These are phyloP conservation scores for Gnathochromis pfefferi DNA, from an alignment of 2,113 vertebrate species.

Conservation along the genomic window DNA sequence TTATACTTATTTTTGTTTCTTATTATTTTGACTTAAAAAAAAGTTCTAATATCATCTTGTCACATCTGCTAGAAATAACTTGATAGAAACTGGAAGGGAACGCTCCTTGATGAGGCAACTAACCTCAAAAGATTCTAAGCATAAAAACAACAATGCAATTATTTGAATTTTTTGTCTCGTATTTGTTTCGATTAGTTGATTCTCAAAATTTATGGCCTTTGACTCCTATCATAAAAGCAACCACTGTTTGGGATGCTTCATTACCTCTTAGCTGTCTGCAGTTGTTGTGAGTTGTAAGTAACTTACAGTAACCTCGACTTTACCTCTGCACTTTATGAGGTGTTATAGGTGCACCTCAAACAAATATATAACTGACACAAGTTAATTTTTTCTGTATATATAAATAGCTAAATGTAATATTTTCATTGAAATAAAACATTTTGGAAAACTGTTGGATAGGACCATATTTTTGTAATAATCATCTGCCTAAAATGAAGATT, in stretches of 20 bases:
- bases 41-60: neutral
- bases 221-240: neutral
- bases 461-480: neutral
- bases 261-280: neutral
- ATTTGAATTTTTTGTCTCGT: neutral
- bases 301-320: neutral
- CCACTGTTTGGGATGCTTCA: neutral
- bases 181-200: neutral
- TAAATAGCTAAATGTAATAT: neutral
- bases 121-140: neutral
- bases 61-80: neutral
- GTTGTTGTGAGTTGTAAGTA: neutral
- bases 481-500: neutral
- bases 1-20: neutral
- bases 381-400: neutral
- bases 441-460: neutral
- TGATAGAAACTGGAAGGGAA: neutral
- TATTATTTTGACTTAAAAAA: neutral
- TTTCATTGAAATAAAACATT: neutral
- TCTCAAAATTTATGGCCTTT: neutral
- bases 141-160: neutral
- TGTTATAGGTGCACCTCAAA: neutral
- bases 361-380: neutral
- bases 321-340: neutral
- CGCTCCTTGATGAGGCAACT: neutral